Conservation (phyloP, 2,113 vertebrate species). For the Eptatretus burgeri region DNA sequence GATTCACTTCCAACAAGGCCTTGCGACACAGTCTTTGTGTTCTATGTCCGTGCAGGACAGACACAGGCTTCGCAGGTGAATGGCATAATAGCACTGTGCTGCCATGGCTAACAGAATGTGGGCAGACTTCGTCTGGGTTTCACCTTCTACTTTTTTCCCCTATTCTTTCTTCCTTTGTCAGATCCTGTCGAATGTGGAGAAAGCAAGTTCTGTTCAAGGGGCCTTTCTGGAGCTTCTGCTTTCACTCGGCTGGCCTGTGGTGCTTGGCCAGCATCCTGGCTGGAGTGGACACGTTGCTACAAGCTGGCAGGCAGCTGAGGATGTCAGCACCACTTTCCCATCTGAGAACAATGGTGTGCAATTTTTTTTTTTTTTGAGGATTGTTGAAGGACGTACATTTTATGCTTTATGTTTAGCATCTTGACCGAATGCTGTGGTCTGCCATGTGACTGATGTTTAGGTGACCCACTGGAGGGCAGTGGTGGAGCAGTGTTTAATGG, state of each 20-base stretch:
- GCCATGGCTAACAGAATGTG: neutral
- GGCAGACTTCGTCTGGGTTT: neutral
- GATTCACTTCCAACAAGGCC: conserved; percentile 69
- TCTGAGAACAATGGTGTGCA: no score
- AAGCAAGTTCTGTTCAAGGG: conserved; percentile 46
- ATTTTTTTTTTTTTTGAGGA: no score
- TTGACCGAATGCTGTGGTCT: no score
- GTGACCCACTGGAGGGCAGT: conserved; percentile 23
- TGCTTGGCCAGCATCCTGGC: conserved; percentile 51
- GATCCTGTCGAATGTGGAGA: conserved; percentile 76
- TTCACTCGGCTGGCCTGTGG: conserved; percentile 73
- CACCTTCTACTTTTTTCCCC: no score
- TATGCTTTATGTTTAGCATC: no score
- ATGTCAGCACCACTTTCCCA: no score
- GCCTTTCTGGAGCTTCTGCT: conserved; percentile 75
- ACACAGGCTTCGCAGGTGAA: conserved; percentile 12
- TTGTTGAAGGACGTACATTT: no score
- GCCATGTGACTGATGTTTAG: no score
- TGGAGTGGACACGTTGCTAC: conserved; percentile 75
- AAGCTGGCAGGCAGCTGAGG: conserved; percentile 64
- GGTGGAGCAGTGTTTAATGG: conserved; percentile 70
- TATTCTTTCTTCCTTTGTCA: conserved; percentile 14
- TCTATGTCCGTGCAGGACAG: conserved; percentile 75
- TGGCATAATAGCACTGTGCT: neutral
- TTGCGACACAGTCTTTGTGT: conserved; percentile 82